A percentile compares a stretch with the other conserved stretches of the same genome.
These are phyloP conservation scores for Nasua narica DNA, from an alignment of 2,797 vertebrate species.

Conservation along the genomic window DNA sequence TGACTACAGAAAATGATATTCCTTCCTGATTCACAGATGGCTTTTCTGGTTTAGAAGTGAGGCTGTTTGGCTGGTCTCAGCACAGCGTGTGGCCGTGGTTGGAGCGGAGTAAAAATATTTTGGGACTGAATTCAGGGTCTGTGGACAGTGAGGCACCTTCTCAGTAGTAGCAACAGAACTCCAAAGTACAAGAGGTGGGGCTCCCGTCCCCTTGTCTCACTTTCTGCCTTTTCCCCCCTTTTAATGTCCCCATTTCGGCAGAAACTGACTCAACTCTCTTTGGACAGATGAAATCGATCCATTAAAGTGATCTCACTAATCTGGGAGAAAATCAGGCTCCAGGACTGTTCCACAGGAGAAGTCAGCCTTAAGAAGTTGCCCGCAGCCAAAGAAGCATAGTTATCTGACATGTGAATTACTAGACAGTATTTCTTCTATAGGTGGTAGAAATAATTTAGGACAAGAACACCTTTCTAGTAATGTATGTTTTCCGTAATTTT, in stretches of 20 bases:
- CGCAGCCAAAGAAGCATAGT: not conserved
- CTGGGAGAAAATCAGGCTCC: not conserved
- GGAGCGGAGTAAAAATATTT: not conserved
- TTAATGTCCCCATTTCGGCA: not conserved
- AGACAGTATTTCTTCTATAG: not conserved
- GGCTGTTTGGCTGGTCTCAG: no score
- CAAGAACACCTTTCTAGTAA: not conserved
- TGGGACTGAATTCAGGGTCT: not conserved
- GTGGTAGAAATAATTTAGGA: not conserved
- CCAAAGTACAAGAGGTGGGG: not conserved
- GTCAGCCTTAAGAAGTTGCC: not conserved
- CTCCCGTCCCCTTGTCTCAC: not conserved
- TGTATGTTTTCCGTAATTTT: not conserved
- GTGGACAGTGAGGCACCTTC: not conserved
- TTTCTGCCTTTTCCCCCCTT: not conserved
- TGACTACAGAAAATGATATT: not conserved
- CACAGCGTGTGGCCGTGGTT: rapidly evolving
- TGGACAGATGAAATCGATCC: not conserved
- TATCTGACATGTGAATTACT: not conserved
- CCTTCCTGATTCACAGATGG: not conserved
- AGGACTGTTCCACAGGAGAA: no score
- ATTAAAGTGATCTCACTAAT: not conserved
- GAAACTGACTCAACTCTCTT: not conserved
- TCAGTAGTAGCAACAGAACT: not conserved
- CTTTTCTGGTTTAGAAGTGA: not conserved